A percentile compares a stretch with the other conserved stretches of the same genome.
These are phyloP conservation scores for Prochilodus magdalenae DNA, from an alignment of 2,113 vertebrate species.

Conservation along the genomic window DNA sequence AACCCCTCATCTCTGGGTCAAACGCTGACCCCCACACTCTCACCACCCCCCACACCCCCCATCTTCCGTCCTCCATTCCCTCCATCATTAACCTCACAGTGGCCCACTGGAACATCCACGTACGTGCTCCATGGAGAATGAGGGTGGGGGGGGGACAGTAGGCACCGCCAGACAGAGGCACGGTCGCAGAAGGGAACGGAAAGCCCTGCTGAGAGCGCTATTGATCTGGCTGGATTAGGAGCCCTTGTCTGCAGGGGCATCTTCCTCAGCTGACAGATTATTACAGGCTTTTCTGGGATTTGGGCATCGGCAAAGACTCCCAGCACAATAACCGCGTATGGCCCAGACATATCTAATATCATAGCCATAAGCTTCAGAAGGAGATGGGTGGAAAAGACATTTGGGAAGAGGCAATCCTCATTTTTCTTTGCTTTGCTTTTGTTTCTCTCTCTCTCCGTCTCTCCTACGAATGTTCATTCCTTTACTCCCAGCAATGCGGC, in stretches of 20 bases:
- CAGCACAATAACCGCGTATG: conserved; percentile 77
- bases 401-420: conserved; percentile 60
- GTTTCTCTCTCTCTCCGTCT: conserved; percentile 52
- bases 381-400: conserved; percentile 55
- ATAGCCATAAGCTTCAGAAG: conserved; percentile 73
- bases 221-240: conserved; percentile 82
- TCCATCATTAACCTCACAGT: conserved; percentile 72
- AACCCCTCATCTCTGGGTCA: conserved; percentile 58
- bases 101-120: conserved; percentile 34
- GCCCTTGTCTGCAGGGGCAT: conserved; percentile 75
- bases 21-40: conserved; percentile 65
- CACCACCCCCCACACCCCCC: background rate
- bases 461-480: conserved; percentile 42
- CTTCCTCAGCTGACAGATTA: conserved; percentile 79
- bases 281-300: conserved; percentile 79
- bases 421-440: conserved; percentile 34
- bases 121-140: background rate
- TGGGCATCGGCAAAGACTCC: conserved; percentile 72
- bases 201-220: conserved; percentile 64
- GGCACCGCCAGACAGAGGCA: background rate
- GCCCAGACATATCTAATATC: conserved; percentile 77
- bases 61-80: conserved; percentile 62
- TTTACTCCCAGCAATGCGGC: conserved; percentile 52
- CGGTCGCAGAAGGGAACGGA: conserved; percentile 37
- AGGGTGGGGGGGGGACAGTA: background rate